These are phyloP conservation scores for Cosmorhoe ocellata DNA, from an alignment of 2,888 invertebrate species.

Conservation along the genomic window DNA sequence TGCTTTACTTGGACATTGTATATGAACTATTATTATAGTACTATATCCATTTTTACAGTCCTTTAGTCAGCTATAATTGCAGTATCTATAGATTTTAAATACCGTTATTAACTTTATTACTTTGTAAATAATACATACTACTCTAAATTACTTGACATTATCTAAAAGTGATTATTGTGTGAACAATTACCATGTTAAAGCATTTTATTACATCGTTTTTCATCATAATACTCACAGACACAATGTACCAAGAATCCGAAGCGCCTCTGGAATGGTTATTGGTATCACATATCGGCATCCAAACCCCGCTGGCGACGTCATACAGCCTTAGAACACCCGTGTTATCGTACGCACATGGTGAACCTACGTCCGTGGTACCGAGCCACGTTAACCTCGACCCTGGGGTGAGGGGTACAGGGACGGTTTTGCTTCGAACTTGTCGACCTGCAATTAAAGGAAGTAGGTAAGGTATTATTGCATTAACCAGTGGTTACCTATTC, in stretches of 20 bases:
- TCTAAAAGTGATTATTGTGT: too few species aligned
- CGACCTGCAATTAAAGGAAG: constrained; percentile 49
- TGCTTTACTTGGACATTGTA: too few species aligned
- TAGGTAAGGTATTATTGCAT: neutral
- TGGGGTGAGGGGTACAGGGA: constrained; percentile 86
- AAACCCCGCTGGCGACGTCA: constrained; percentile 85
- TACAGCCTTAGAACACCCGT: constrained; percentile 89
- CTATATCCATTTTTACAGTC: too few species aligned
- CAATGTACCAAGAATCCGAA: constrained; percentile 73
- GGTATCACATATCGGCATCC: constrained; percentile 92
- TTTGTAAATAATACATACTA: too few species aligned
- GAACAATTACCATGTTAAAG: too few species aligned
- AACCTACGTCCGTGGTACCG: constrained; percentile 91
- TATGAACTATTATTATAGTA: too few species aligned
- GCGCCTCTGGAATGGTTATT: constrained; percentile 80
- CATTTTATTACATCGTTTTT: too few species aligned
- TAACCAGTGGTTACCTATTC: too few species aligned
- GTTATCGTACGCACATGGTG: constrained; percentile 89
- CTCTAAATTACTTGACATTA: too few species aligned
- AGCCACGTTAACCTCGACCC: constrained; percentile 87
- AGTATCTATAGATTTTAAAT: too few species aligned
- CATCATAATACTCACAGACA: constrained; percentile 75
- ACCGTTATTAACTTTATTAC: too few species aligned
- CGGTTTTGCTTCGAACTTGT: constrained; percentile 69
- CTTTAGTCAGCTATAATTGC: too few species aligned